Conservation (phyloP, 2,797 vertebrate genomes). For the Enteromius fasciolatus region DNA sequence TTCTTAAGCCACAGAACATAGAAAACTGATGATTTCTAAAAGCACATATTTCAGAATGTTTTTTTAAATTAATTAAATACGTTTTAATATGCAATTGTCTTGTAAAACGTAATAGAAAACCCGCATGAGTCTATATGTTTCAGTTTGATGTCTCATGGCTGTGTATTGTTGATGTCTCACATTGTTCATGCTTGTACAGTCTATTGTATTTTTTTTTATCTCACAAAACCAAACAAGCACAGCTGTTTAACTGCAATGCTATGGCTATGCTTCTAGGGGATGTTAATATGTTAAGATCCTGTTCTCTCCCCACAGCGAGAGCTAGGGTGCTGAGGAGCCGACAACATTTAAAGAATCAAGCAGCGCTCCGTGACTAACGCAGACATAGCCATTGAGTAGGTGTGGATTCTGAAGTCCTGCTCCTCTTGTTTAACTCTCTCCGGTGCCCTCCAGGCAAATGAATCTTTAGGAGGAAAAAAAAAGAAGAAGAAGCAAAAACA, state of each 20-base stretch:
- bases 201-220: constrained; percentile 39
- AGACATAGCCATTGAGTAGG: constrained; percentile 72
- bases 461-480: constrained; percentile 65
- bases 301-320: constrained; percentile 24
- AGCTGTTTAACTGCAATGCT: constrained; percentile 23
- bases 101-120: neutral
- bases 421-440: constrained; percentile 69
- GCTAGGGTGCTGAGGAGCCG: constrained; percentile 38
- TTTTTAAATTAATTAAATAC: neutral
- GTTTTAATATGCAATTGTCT: neutral
- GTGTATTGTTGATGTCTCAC: neutral
- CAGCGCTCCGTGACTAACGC: constrained; percentile 66
- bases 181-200: constrained; percentile 28
- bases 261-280: constrained; percentile 42
- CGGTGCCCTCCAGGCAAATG: constrained; percentile 70
- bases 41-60: neutral
- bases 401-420: constrained; percentile 74
- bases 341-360: constrained; percentile 54
- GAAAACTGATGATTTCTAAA: neutral
- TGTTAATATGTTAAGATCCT: constrained; percentile 42
- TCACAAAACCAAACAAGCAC: constrained; percentile 35
- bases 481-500: neutral
- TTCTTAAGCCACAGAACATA: neutral
- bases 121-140: neutral
- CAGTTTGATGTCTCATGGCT: neutral